Evolutionary conservation across 2,113 vertebrate genomes (phyloP).

Genomic region (Callorhinus ursinus): DNA sequence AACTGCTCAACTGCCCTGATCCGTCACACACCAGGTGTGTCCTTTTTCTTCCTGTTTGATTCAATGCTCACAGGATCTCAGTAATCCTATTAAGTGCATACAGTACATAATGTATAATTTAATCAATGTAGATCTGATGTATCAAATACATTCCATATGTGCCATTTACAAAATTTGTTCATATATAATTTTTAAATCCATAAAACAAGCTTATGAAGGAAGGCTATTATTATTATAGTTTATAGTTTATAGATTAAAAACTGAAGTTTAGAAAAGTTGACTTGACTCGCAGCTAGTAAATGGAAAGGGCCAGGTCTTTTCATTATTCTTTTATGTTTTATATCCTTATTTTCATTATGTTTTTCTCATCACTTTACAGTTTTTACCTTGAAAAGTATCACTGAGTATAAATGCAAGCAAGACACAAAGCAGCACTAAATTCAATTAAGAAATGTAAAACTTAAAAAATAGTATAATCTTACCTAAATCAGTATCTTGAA

Average conservation of each 20-base stretch:
- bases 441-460: neutral
- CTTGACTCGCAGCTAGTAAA: neutral
- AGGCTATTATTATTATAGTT: neutral
- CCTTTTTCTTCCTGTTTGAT: neutral
- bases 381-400: conserved; percentile 6
- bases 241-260: neutral
- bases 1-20: neutral
- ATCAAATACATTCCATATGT: neutral
- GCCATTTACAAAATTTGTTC: neutral
- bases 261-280: neutral
- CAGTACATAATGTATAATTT: neutral
- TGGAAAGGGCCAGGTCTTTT: neutral
- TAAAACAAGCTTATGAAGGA: neutral
- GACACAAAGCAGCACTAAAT: neutral
- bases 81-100: neutral
- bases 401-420: neutral
- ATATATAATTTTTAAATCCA: neutral
- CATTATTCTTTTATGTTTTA: neutral
- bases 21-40: neutral
- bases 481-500: conserved; percentile 97
- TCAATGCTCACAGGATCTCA: neutral
- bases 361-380: neutral
- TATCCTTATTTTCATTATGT: neutral
- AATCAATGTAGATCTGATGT: neutral
- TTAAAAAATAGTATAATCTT: conserved; percentile 76